Evolutionary conservation across 2,113 vertebrate species (phyloP), one percentile per base, ranked within the genome.

Genomic region (Tympanuchus pallidicinctus): DNA sequence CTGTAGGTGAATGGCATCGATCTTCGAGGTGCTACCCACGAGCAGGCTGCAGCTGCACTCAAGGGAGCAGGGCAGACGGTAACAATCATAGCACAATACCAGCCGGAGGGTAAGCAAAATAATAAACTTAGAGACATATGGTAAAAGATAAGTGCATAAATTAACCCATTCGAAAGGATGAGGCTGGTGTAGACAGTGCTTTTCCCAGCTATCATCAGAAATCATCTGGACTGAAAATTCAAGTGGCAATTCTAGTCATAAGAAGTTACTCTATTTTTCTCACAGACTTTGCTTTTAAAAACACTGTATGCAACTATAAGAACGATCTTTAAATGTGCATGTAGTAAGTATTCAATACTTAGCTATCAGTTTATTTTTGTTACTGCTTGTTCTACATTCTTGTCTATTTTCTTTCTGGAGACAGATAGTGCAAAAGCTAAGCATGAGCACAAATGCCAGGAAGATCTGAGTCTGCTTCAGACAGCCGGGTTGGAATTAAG

Each of bases 51-150:
- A 19, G 98, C 99, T 2, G 99, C 99, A 0, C 97, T 99, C 32
- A 99, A 99, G 89, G 99, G 99, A 64, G 99, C 99, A 1, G 99
- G 99, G 67, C 99, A 99, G 98, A 98, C 98, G 32, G 99, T 99
- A 93, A 99, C 99, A 30, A 99, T 99, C 92, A 96, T 99, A 95
- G 99, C 99, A 96, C 99, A 99, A 95, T 99, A 99, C 96, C 98
- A 99, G 94, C 99, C 99, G 0, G 99, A 99, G 98, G 99, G 99
- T 99, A 97, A 98, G 98, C 97, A 67, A 54, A 45, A 79, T n/a
- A 20, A 14, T 24, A 54, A 1, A 57, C 61, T 28, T 57, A 17
- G 22, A 38, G 82, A 79, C 85, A 73, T 65, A 9, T 13, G 67
- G n/a, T 43, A 40, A 38, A 65, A 77, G 48, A 20, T 17, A 38